These are phyloP conservation scores for Armadillidium nasatum DNA, from an alignment of 1,140 invertebrate species.

Conservation along the genomic window DNA sequence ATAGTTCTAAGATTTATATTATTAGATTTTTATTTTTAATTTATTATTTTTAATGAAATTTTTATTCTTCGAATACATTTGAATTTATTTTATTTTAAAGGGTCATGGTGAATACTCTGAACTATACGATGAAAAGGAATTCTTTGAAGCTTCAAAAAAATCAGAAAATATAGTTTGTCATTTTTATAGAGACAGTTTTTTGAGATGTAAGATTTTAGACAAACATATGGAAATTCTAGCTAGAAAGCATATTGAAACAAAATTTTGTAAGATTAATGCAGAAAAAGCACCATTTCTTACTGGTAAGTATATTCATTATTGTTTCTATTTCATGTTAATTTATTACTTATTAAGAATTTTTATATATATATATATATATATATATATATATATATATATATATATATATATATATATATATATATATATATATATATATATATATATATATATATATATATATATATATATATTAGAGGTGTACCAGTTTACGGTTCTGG, in stretches of 20 bases:
- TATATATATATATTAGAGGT: too few relatives aligned
- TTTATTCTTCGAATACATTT: too few relatives aligned
- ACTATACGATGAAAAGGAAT: constrained; percentile 83
- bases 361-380: too few relatives aligned
- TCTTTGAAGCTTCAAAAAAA: constrained; percentile 87
- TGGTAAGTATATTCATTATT: too few relatives aligned
- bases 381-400: too few relatives aligned
- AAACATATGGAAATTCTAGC: constrained; percentile 84
- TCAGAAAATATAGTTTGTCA: constrained; percentile 88
- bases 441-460: too few relatives aligned
- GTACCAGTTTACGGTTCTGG: too few relatives aligned
- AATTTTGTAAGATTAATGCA: constrained; percentile 86
- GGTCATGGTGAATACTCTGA: constrained; percentile 91
- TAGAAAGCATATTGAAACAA: constrained; percentile 81
- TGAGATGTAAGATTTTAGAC: constrained; percentile 86
- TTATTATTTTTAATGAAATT: constrained; percentile 7
- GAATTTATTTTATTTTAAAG: constrained; percentile 52
- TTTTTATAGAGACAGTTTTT: constrained; percentile 72
- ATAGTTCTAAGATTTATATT: too few relatives aligned
- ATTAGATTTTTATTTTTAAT: background rate
- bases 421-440: too few relatives aligned
- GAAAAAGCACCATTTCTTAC: constrained; percentile 85
- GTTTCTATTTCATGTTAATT: too few relatives aligned
- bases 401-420: too few relatives aligned
- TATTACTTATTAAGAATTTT: too few relatives aligned